Conservation (phyloP, 2,888 invertebrate genomes). For the Andrena fulva region DNA sequence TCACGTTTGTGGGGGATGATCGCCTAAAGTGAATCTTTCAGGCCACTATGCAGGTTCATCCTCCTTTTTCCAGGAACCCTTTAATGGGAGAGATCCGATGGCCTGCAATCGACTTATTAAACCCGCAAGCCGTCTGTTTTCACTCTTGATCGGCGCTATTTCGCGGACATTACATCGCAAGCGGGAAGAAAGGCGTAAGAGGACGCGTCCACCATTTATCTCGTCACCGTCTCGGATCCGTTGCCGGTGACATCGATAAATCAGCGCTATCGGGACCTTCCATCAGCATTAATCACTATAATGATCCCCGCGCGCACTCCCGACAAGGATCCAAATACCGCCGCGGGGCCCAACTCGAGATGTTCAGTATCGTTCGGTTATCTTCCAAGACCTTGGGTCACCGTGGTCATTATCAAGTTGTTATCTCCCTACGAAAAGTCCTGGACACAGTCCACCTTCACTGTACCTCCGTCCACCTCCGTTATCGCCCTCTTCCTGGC, state of each 20-base stretch:
- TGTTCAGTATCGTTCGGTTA: conserved; percentile 74
- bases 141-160: conserved; percentile 56
- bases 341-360: conserved; percentile 66
- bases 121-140: conserved; percentile 23
- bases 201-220: conserved; percentile 77
- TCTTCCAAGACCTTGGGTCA: conserved; percentile 74
- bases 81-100: conserved; percentile 50
- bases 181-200: conserved; percentile 65
- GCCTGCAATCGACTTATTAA: conserved; percentile 47
- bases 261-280: conserved; percentile 81
- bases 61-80: conserved; percentile 26
- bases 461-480: conserved; percentile 11
- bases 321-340: conserved; percentile 81
- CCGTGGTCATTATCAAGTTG: conserved; percentile 78
- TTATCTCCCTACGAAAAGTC: conserved; percentile 78
- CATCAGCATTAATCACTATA: conserved; percentile 84
- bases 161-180: conserved; percentile 60
- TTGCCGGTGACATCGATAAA: conserved; percentile 83
- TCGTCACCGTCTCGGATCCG: conserved; percentile 78
- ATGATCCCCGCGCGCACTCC: conserved; percentile 79
- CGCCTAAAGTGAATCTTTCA: background rate
- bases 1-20: background rate
- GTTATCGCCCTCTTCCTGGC: conserved; percentile 30
- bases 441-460: conserved; percentile 62
- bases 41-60: background rate